A percentile compares a stretch with the other conserved stretches of the same genome.
These are phyloP conservation scores for Sternotherus odoratus DNA, from an alignment of 2,797 vertebrate species.

Conservation along the genomic window DNA sequence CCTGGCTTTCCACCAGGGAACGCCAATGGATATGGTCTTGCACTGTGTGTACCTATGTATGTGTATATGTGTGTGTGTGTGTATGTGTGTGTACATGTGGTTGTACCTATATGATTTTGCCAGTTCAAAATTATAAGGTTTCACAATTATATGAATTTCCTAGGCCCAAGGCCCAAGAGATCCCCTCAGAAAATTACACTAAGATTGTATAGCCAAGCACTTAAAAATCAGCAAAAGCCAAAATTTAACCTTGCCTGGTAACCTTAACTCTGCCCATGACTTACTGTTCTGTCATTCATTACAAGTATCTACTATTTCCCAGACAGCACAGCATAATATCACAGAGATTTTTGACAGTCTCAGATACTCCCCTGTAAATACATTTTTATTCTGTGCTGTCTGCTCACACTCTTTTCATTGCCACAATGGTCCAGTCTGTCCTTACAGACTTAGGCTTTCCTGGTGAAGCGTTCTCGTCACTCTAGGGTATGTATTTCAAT, in stretches of 20 bases:
- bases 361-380: not conserved
- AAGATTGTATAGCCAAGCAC: not conserved
- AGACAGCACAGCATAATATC: not conserved
- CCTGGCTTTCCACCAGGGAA: not conserved
- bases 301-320: fast-evolving
- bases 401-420: not conserved
- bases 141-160: not conserved
- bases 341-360: not conserved
- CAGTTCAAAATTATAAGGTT: not conserved
- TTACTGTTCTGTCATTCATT: not conserved
- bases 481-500: not conserved
- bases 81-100: not conserved
- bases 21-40: no score
- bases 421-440: not conserved
- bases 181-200: not conserved
- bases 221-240: not conserved
- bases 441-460: not conserved
- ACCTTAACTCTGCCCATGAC: not conserved
- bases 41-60: no score
- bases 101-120: not conserved
- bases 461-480: not conserved
- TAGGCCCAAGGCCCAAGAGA: not conserved
- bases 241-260: not conserved
- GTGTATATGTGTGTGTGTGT: no score
- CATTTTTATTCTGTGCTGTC: fast-evolving